Percentiles rank a stretch among this genome's conserved stretches.
Evolutionary conservation across 2,113 vertebrate genomes (phyloP).

Genomic region (Chionodraco myersi): DNA sequence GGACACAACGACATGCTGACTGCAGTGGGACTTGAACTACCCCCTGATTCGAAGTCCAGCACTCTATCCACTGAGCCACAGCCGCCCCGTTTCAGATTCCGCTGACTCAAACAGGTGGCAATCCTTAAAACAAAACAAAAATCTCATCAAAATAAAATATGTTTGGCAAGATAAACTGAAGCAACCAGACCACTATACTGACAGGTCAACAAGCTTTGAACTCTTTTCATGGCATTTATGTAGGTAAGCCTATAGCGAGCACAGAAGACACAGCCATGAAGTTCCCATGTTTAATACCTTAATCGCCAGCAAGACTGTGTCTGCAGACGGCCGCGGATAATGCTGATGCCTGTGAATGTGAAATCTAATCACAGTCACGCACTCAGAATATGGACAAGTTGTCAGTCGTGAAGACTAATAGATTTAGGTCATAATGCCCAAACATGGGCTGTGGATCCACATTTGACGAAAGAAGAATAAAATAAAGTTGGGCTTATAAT

Average conservation of each 20-base stretch:
- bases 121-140: neutral
- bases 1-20: too few relatives aligned
- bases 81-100: neutral
- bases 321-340: neutral
- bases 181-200: neutral
- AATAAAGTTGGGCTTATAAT: conserved; percentile 87
- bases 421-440: conserved; percentile 42
- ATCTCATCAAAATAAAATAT: neutral
- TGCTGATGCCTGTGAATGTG: neutral
- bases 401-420: conserved; percentile 82
- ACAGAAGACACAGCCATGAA: neutral
- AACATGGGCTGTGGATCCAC: conserved; percentile 74
- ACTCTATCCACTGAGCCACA: too few relatives aligned
- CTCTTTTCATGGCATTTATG: neutral
- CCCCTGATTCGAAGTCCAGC: too few relatives aligned
- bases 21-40: too few relatives aligned
- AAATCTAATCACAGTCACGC: conserved; percentile 37
- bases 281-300: neutral
- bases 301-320: neutral
- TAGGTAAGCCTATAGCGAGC: neutral
- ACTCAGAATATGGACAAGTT: conserved; percentile 49
- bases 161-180: neutral
- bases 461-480: conserved; percentile 24
- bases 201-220: neutral
- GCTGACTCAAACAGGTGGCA: neutral